Evolutionary conservation across 2,113 vertebrate genomes (phyloP).

Genomic region (Channa maculata): DNA sequence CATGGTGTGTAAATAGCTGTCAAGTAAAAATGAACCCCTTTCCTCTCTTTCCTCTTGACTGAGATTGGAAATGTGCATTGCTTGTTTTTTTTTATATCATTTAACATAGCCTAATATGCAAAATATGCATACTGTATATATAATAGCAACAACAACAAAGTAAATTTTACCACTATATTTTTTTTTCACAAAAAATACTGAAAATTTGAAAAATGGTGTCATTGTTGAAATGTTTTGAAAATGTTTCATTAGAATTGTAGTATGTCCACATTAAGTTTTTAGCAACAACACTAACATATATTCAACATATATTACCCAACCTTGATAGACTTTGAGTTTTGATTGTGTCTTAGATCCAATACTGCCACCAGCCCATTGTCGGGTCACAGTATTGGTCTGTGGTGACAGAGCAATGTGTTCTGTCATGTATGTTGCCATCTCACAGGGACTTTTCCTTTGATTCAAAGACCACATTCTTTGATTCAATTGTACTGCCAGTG

Average conservation of each 20-base stretch:
- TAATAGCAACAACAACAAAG: neutral
- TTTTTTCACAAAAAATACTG: neutral
- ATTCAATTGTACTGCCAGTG: slow-evolving; percentile 47
- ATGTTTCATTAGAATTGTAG: too few relatives aligned
- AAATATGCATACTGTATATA: neutral
- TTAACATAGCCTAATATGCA: too few relatives aligned
- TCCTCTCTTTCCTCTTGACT: too few relatives aligned
- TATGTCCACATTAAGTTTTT: neutral
- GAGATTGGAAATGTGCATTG: too few relatives aligned
- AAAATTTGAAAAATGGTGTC: neutral
- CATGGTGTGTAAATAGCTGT: too few relatives aligned
- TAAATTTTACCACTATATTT: neutral
- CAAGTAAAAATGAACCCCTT: too few relatives aligned
- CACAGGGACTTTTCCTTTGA: slow-evolving; percentile 41
- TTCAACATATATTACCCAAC: neutral
- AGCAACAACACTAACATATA: too few relatives aligned
- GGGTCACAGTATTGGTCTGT: slow-evolving; percentile 14
- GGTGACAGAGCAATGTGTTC: slow-evolving; percentile 43
- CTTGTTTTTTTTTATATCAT: too few relatives aligned
- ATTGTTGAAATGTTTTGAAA: neutral
- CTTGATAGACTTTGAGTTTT: neutral
- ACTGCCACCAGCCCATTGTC: slow-evolving; percentile 4
- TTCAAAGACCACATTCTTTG: slow-evolving; percentile 52
- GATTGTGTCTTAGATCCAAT: slow-evolving; percentile 3
- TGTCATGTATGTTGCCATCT: slow-evolving; percentile 21